Conservation (phyloP, 2,888 invertebrate genomes). For the Eucera pruinosa region DNA sequence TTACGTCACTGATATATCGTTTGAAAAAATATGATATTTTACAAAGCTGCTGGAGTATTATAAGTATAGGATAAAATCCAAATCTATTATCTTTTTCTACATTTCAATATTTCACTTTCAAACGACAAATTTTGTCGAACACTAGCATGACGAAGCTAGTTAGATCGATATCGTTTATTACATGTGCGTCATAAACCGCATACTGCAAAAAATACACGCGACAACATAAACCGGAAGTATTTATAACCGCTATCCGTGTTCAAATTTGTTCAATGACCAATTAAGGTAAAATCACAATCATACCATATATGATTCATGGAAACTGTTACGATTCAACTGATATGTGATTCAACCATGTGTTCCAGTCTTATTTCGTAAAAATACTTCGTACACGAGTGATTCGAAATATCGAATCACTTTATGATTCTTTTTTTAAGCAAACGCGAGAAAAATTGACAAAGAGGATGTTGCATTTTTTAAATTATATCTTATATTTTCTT, state of each 20-base stretch:
- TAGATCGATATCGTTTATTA: slow-evolving; percentile 19
- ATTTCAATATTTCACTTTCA: not conserved
- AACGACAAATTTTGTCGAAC: not conserved
- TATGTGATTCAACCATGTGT: not conserved
- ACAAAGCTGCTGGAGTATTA: not conserved
- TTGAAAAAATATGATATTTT: not conserved
- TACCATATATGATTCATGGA: slow-evolving; percentile 2
- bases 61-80: too few relatives aligned
- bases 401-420: not conserved
- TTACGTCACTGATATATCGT: not conserved
- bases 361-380: not conserved
- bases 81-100: not conserved
- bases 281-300: slow-evolving; percentile 1
- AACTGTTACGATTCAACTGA: not conserved
- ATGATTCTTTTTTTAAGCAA: not conserved
- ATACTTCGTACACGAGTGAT: not conserved
- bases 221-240: not conserved
- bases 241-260: not conserved
- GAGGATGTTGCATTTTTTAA: not conserved
- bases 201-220: slow-evolving; percentile 1
- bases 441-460: not conserved
- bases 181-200: not conserved
- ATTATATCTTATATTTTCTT: too few relatives aligned
- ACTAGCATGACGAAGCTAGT: not conserved
- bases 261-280: slow-evolving; percentile 12